Percentiles rank a stretch among this genome's conserved stretches.
These are phyloP conservation scores for Leptinotarsa haldemani DNA, from an alignment of 2,888 invertebrate species.

Conservation along the genomic window DNA sequence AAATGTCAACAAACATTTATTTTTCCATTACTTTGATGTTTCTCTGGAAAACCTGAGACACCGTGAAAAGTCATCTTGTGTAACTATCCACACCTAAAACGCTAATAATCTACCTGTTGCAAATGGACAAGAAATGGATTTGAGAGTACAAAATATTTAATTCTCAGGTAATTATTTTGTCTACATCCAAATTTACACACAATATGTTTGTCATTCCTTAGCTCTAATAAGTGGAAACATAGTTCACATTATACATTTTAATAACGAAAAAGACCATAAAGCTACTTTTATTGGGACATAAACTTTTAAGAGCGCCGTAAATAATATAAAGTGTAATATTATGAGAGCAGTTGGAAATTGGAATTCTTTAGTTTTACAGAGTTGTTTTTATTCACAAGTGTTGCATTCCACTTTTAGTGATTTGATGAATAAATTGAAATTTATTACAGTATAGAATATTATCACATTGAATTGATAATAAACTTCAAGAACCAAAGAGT, in stretches of 20 bases:
- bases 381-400: conserved; percentile 15
- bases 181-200: conserved; percentile 1
- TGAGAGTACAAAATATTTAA: neutral
- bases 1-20: no score
- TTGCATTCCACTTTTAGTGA: conserved; percentile 1
- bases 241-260: conserved; percentile 40
- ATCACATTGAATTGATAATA: no score
- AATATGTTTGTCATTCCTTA: conserved; percentile 22
- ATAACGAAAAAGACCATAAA: conserved; percentile 41
- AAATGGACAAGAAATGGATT: neutral
- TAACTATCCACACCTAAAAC: no score
- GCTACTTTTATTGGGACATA: conserved; percentile 43
- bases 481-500: no score
- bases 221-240: conserved; percentile 31
- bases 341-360: conserved; percentile 42
- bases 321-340: conserved; percentile 42
- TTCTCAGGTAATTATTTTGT: neutral
- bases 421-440: conserved; percentile 3
- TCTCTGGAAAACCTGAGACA: no score
- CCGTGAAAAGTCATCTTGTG: no score
- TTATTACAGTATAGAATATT: no score
- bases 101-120: neutral
- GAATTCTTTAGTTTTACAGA: conserved; percentile 31
- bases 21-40: no score
- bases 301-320: conserved; percentile 46